A percentile compares a stretch with the other conserved stretches of the same genome.
Evolutionary conservation across 2,888 invertebrate species (phyloP).

Genomic region (Tanytarsus gracilentus): DNA sequence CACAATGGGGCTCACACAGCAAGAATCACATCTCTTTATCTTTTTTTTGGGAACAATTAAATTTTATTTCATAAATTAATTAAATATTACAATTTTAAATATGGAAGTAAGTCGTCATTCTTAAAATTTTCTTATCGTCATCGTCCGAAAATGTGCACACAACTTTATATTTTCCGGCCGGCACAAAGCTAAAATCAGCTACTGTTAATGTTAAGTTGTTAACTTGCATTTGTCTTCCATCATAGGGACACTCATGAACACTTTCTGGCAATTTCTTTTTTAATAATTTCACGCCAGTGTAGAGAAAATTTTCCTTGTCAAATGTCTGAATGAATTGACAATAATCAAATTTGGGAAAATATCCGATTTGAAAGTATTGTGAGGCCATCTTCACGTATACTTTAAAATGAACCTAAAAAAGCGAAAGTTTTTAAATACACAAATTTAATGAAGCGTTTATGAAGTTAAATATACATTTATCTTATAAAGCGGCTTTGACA

Average conservation of each 20-base stretch:
- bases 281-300: slow-evolving; percentile 9
- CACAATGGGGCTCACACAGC: slow-evolving; percentile 29
- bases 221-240: slow-evolving; percentile 2
- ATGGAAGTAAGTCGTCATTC: slow-evolving; percentile 18
- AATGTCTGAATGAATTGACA: slow-evolving; percentile 6
- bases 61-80: not conserved
- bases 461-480: slow-evolving; percentile 4
- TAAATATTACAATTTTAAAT: not conserved
- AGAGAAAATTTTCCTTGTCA: slow-evolving; percentile 16
- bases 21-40: slow-evolving; percentile 24
- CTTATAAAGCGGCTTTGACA: slow-evolving; percentile 6
- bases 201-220: slow-evolving; percentile 6
- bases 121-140: slow-evolving; percentile 15
- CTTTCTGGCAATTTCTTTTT: slow-evolving; percentile 9
- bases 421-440: not conserved
- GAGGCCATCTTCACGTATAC: not conserved
- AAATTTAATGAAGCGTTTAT: not conserved
- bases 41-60: no score
- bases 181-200: not conserved
- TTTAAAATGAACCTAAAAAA: slow-evolving; percentile 16
- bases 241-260: slow-evolving; percentile 18
- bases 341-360: slow-evolving; percentile 23
- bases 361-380: slow-evolving; percentile 21
- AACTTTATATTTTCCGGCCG: slow-evolving; percentile 26
- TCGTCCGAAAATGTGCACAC: slow-evolving; percentile 23